These are phyloP conservation scores for Isotomurus palustris DNA, from an alignment of 2,888 invertebrate genomes.

Conservation along the genomic window DNA sequence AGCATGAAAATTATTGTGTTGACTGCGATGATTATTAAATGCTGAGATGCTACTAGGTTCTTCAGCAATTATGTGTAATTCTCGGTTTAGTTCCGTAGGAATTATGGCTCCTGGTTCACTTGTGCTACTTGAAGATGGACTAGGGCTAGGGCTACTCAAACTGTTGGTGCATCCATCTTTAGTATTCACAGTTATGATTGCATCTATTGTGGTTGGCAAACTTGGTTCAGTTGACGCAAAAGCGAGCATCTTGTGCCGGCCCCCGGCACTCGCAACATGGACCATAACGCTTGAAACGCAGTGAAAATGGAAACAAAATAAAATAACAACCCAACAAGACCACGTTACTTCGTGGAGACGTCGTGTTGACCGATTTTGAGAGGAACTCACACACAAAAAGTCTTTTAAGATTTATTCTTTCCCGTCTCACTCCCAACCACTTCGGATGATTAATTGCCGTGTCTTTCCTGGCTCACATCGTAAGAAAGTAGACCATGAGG, in stretches of 20 bases:
- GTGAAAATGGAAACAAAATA: constrained; percentile 6
- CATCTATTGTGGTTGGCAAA: constrained; percentile 35
- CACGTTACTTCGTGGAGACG: neutral
- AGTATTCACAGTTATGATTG: constrained; percentile 33
- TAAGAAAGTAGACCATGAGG: too few relatives aligned
- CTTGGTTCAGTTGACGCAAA: constrained; percentile 38
- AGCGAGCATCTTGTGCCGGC: constrained; percentile 46
- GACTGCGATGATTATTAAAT: too few relatives aligned
- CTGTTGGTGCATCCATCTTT: constrained; percentile 19
- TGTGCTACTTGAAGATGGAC: constrained; percentile 16
- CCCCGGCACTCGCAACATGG: constrained; percentile 43
- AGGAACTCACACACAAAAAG: constrained; percentile 13
- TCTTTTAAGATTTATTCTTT: neutral
- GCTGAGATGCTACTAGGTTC: constrained; percentile 7
- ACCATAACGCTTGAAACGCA: constrained; percentile 39
- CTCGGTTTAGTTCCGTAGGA: constrained; percentile 1
- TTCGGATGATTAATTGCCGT: too few relatives aligned
- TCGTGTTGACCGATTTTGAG: constrained; percentile 3
- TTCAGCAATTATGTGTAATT: constrained; percentile 20
- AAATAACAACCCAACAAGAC: constrained; percentile 6
- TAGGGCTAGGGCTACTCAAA: constrained; percentile 17
- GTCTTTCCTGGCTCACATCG: too few relatives aligned
- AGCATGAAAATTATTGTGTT: neutral
- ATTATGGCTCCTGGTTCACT: constrained; percentile 2
- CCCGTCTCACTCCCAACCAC: too few relatives aligned